phyloP scores from a whole-genome alignment of 2,888 invertebrate genomes.

The Rhingia campestris region DNA sequence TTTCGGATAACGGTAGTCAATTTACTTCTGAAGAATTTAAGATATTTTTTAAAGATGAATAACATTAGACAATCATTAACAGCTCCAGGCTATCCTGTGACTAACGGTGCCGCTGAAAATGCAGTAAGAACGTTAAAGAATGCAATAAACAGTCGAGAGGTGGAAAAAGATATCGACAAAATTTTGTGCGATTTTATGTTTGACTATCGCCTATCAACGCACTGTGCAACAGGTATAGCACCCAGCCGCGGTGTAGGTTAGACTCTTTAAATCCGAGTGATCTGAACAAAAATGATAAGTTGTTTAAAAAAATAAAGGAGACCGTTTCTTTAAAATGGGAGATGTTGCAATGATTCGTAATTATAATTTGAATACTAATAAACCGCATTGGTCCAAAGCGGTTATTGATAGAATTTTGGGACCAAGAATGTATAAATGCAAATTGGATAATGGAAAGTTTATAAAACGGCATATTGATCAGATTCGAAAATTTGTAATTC shows the following conservation, averaged over 20 bases:
- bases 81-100: slow-evolving; percentile 53
- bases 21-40: slow-evolving; percentile 59
- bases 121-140: slow-evolving; percentile 57
- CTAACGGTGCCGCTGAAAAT: slow-evolving; percentile 63
- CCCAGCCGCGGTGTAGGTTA: slow-evolving; percentile 11
- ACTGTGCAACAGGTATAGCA: slow-evolving; percentile 15
- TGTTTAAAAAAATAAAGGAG: too few species aligned
- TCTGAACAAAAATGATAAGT: background rate
- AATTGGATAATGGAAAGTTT: slow-evolving; percentile 34
- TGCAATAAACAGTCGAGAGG: slow-evolving; percentile 41
- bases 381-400: slow-evolving; percentile 21
- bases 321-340: too few species aligned
- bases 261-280: slow-evolving; percentile 6
- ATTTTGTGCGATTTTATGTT: background rate
- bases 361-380: slow-evolving; percentile 1
- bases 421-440: slow-evolving; percentile 32
- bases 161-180: background rate
- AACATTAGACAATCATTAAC: slow-evolving; percentile 43
- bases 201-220: too few species aligned
- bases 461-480: slow-evolving; percentile 31
- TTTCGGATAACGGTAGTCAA: too few species aligned
- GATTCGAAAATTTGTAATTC: slow-evolving; percentile 16
- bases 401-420: slow-evolving; percentile 19
- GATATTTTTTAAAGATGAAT: slow-evolving; percentile 29
- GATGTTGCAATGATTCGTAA: slow-evolving; percentile 43